A percentile compares a stretch with the other conserved stretches of the same genome.
These are phyloP conservation scores for Calcarius lapponicus DNA, from an alignment of 2,797 vertebrate species.

Conservation along the genomic window DNA sequence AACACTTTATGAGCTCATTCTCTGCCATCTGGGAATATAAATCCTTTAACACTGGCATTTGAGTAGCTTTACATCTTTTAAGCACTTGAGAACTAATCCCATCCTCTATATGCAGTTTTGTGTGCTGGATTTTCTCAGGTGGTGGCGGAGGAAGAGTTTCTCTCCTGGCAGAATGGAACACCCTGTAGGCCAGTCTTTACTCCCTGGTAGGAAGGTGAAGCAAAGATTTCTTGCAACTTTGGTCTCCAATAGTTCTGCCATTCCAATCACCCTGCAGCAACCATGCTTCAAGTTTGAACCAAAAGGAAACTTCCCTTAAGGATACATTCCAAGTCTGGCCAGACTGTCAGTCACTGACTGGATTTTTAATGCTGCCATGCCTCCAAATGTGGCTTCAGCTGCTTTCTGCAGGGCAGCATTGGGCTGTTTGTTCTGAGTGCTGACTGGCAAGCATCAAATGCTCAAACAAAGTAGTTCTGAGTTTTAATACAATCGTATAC, in stretches of 20 bases:
- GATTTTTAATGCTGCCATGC: background rate
- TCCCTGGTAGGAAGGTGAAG: background rate
- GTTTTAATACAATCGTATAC: background rate
- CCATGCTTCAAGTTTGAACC: background rate
- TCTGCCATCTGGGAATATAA: conserved; percentile 11
- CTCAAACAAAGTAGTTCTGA: background rate
- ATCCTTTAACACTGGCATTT: conserved; percentile 2
- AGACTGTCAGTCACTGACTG: background rate
- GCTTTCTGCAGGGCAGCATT: background rate
- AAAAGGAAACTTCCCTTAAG: background rate
- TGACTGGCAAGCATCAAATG: background rate
- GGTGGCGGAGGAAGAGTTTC: background rate
- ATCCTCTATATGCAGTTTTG: background rate
- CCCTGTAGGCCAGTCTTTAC: background rate
- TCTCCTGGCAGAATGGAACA: background rate
- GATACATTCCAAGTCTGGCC: background rate
- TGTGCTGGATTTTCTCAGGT: background rate
- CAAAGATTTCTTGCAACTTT: background rate
- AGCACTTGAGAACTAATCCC: background rate
- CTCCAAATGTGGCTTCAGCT: background rate
- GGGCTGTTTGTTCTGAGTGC: background rate
- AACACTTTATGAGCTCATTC: background rate
- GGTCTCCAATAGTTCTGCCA: background rate
- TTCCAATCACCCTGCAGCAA: background rate
- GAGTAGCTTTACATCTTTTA: background rate